These are phyloP conservation scores for Notocelia uddmanniana DNA, from an alignment of 2,888 invertebrate species.

Conservation along the genomic window DNA sequence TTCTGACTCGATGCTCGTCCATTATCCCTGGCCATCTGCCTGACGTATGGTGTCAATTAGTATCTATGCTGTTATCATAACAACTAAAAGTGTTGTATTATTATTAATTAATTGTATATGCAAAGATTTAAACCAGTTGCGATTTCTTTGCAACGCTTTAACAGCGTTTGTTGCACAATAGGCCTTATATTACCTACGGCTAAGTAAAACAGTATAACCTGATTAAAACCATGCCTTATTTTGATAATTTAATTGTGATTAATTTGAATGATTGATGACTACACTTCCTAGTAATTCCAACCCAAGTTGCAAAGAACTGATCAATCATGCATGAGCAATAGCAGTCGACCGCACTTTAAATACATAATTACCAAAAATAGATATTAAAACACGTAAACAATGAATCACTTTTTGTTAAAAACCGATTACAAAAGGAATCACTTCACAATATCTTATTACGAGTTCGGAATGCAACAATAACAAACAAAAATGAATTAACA, in stretches of 20 bases:
- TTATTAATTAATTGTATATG: neutral
- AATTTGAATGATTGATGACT: slow-evolving; percentile 25
- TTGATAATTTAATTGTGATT: slow-evolving; percentile 15
- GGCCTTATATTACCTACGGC: neutral
- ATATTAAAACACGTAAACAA: slow-evolving; percentile 13
- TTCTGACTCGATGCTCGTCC: slow-evolving; percentile 22
- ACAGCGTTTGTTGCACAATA: neutral
- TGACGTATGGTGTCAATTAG: slow-evolving; percentile 27
- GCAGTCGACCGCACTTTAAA: neutral
- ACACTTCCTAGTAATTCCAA: slow-evolving; percentile 8
- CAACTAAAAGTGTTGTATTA: neutral
- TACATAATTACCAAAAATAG: slow-evolving; percentile 14
- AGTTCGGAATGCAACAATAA: slow-evolving; percentile 72
- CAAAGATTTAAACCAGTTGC: neutral
- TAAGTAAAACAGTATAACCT: slow-evolving; percentile 20
- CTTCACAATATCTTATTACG: slow-evolving; percentile 56
- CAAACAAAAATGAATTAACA: slow-evolving; percentile 79
- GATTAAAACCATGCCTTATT: slow-evolving; percentile 12
- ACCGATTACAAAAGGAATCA: slow-evolving; percentile 58
- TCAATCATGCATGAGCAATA: slow-evolving; percentile 4
- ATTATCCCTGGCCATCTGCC: slow-evolving; percentile 37
- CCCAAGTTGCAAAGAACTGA: slow-evolving; percentile 5
- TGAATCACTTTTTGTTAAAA: slow-evolving; percentile 38
- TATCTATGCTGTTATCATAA: slow-evolving; percentile 16
- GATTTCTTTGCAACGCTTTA: neutral